Evolutionary conservation across 2,113 vertebrate genomes (phyloP), one percentile per base, ranked within the genome.

Genomic region (Apus apus): DNA sequence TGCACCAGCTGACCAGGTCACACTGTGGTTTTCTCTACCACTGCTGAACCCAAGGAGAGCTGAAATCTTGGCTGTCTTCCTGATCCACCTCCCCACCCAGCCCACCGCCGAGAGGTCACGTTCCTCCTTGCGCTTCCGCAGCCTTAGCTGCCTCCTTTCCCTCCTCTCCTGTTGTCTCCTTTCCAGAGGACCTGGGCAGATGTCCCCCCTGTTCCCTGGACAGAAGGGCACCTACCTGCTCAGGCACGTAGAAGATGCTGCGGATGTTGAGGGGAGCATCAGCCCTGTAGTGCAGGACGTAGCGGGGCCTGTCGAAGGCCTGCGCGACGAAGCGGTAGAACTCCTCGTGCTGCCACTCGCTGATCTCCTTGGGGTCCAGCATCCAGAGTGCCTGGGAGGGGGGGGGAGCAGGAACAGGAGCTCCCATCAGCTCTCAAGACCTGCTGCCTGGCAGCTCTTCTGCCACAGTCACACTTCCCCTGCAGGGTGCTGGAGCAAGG

Each of bases 231-330:
- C 85, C 32, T 94, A 99, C 99, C 80, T 94, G 86, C 5, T 99
- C 99, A 0, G 99, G 99, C 66, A 99, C 99, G 0, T 99, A 99
- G 97, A 99, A 99, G 97, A 99, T 98, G 96, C 99, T 99, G 53
- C 99, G 98, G 97, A 99, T 99, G 97, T 99, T 99, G 97, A 99
- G 98, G 1, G 99, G 99, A 5, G 99, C 99, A 0, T 99, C 99
- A 0, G 99, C 97, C 62, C 98, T 98, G 97, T 99, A 99, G 96
- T 99, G 99, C 90, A 99, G 98, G 13, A 97, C 80, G 81, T 99
- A 99, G 94, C 99, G 99, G 3, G 99, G 99, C 92, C 98, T 98
- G 91, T 99, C 99, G 0, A 99, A 98, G 2, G 99, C 97, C 97
- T 99, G 99, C 0, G 99, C 98, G 0, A 99, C 40, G 50, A 98